Evolutionary conservation across 2,113 vertebrate genomes (phyloP).

Genomic region (Ornithorhynchus anatinus): DNA sequence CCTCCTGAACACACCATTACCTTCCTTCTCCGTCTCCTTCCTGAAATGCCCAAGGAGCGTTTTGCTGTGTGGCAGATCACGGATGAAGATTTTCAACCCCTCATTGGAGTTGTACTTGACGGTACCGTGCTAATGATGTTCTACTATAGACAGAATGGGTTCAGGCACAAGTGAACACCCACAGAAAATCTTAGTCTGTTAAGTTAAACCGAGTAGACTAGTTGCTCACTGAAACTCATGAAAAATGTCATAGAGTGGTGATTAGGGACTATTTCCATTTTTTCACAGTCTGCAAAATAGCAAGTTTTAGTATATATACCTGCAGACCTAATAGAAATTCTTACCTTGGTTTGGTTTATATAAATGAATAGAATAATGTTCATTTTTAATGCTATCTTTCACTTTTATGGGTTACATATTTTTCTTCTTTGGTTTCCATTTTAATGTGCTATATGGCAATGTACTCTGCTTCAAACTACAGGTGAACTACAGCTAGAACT

Average conservation of each 20-base stretch:
- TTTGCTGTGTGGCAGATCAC: slow-evolving; percentile 92
- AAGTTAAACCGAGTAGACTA: background rate
- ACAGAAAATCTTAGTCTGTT: background rate
- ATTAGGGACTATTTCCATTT: background rate
- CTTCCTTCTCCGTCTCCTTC: slow-evolving; percentile 84
- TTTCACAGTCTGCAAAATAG: background rate
- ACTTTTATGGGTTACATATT: too few relatives aligned
- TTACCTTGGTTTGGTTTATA: background rate
- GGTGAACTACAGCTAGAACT: too few relatives aligned
- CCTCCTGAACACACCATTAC: slow-evolving; percentile 83
- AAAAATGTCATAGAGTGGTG: background rate
- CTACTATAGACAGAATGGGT: background rate
- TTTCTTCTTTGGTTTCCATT: too few relatives aligned
- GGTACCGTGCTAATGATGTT: slow-evolving; percentile 74
- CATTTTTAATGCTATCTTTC: background rate
- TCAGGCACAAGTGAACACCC: background rate
- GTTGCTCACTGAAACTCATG: background rate
- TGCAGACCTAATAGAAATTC: background rate
- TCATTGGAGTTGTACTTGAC: slow-evolving; percentile 86
- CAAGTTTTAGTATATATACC: too few relatives aligned
- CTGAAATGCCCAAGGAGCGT: slow-evolving; percentile 80
- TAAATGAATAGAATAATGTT: background rate
- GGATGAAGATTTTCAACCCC: slow-evolving; percentile 86
- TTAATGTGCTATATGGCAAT: too few relatives aligned
- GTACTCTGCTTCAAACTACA: background rate